Evolutionary conservation across 1,140 invertebrate genomes (phyloP).

Genomic region (Pantala flavescens): DNA sequence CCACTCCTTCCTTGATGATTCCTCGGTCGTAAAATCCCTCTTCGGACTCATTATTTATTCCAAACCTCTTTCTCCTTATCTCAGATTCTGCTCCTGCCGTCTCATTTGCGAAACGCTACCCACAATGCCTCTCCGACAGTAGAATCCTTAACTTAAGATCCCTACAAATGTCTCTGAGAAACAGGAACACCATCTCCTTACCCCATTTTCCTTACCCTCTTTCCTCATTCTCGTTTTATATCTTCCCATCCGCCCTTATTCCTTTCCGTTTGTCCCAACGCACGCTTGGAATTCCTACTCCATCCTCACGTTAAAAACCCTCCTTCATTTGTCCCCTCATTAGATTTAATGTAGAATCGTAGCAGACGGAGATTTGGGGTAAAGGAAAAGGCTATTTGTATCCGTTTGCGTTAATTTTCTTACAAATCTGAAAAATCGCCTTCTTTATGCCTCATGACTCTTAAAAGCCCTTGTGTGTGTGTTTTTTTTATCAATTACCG

Average conservation of each 20-base stretch:
- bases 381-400: no score
- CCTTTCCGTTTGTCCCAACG: neutral
- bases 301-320: no score
- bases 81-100: neutral
- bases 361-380: no score
- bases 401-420: no score
- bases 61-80: neutral
- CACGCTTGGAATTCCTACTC: neutral
- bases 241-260: neutral
- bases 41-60: neutral
- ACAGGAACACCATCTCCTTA: neutral
- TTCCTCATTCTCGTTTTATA: neutral
- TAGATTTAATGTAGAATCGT: no score
- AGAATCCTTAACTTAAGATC: neutral
- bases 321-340: neutral
- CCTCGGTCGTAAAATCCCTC: neutral
- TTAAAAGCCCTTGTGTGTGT: no score
- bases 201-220: neutral
- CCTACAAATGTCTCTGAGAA: neutral
- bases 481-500: no score
- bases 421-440: no score
- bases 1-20: neutral
- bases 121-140: no score
- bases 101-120: neutral
- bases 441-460: no score